Percentiles rank a stretch among this genome's conserved stretches.
phyloP scores from a whole-genome alignment of 1,140 invertebrate genomes.

The Drosophila rufa region DNA sequence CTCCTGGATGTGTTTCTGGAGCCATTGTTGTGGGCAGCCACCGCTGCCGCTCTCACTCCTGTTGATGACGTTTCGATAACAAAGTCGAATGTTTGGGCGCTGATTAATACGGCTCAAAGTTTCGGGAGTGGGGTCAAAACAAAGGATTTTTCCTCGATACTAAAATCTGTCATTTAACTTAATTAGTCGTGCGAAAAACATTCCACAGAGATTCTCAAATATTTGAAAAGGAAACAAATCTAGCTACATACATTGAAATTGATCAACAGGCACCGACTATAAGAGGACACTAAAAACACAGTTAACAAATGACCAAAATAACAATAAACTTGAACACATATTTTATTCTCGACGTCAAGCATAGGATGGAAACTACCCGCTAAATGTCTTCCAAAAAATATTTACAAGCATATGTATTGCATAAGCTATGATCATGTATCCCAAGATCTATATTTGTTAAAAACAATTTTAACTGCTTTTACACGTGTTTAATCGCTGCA shows the following conservation, averaged over 20 bases:
- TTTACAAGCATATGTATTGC: too few relatives aligned
- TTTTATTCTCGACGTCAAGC: too few relatives aligned
- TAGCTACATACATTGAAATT: too few relatives aligned
- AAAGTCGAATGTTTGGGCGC: constrained; percentile 70
- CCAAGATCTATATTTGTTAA: too few relatives aligned
- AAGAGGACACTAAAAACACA: too few relatives aligned
- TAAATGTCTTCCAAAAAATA: too few relatives aligned
- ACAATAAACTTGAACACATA: too few relatives aligned
- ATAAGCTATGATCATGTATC: too few relatives aligned
- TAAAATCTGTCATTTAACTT: constrained; percentile 29
- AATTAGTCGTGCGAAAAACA: constrained; percentile 48
- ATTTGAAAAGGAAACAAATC: not conserved
- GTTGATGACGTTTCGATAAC: constrained; percentile 73
- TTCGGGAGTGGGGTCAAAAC: constrained; percentile 35
- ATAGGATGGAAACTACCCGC: too few relatives aligned
- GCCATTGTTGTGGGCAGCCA: constrained; percentile 45
- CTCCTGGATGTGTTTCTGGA: constrained; percentile 35
- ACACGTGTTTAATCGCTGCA: too few relatives aligned
- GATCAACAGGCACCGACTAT: not conserved
- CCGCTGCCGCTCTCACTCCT: constrained; percentile 40
- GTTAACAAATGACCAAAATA: too few relatives aligned
- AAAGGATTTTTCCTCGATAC: constrained; percentile 57
- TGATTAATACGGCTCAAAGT: constrained; percentile 76
- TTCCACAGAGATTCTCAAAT: constrained; percentile 8
- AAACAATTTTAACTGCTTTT: too few relatives aligned